phyloP scores from a whole-genome alignment of 2,113 vertebrate species.

The Panurus biarmicus region DNA sequence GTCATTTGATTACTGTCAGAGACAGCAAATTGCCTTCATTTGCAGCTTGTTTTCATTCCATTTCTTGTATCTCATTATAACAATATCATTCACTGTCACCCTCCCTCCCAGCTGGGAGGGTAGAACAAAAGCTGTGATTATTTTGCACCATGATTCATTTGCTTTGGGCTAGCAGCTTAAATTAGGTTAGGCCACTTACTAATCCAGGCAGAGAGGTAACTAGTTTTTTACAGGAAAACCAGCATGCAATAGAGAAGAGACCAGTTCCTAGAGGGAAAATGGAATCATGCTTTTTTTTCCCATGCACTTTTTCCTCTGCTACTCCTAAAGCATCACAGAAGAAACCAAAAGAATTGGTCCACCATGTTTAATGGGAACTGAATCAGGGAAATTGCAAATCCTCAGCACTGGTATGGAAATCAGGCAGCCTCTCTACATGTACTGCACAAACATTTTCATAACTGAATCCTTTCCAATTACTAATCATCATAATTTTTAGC shows the following conservation, averaged over 20 bases:
- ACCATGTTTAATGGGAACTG: background rate
- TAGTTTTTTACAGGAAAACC: background rate
- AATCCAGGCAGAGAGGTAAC: constrained; percentile 35
- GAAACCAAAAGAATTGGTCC: background rate
- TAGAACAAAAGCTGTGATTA: constrained; percentile 23
- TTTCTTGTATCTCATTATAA: constrained; percentile 50
- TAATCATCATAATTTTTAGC: background rate
- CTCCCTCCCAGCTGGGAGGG: background rate
- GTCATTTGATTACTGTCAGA: background rate
- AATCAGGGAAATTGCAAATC: background rate
- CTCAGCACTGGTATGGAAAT: background rate
- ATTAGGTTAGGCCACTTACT: constrained; percentile 44
- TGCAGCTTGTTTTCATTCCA: constrained; percentile 24
- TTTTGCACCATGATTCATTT: constrained; percentile 38
- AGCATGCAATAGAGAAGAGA: background rate
- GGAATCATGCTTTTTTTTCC: background rate
- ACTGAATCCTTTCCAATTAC: background rate
- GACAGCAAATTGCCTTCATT: constrained; percentile 56
- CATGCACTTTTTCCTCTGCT: background rate
- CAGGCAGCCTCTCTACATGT: background rate
- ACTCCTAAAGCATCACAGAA: background rate
- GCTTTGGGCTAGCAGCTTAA: constrained; percentile 39
- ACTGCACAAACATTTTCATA: background rate
- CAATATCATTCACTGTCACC: background rate
- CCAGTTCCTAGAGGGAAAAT: background rate